A percentile compares a stretch with the other conserved stretches of the same genome.
Conservation (phyloP, 2,113 vertebrate genomes). For the Lamprotornis superbus region DNA sequence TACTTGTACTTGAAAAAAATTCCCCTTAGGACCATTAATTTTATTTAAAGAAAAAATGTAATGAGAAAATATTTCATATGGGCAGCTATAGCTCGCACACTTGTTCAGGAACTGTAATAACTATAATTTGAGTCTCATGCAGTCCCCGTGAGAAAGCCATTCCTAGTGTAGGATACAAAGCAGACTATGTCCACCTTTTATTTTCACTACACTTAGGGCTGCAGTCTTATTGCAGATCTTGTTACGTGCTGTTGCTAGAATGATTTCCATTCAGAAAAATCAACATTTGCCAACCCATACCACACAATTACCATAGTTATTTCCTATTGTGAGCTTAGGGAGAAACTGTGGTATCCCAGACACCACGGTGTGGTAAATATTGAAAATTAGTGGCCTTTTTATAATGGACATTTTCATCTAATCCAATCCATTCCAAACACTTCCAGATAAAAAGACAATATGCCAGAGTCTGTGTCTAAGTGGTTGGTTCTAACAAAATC, state of each 20-base stretch:
- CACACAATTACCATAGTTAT: conserved; percentile 59
- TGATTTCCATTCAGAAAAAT: conserved; percentile 39
- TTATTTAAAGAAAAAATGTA: conserved; percentile 23
- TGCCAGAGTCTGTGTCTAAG: background rate
- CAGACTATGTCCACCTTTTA: background rate
- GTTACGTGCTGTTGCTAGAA: conserved; percentile 4
- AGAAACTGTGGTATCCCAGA: conserved; percentile 60
- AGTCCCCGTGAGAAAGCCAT: background rate
- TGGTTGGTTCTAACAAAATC: background rate
- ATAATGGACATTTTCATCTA: conserved; percentile 35
- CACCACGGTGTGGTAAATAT: conserved; percentile 56
- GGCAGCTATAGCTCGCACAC: background rate
- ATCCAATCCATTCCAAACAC: conserved; percentile 23
- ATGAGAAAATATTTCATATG: background rate
- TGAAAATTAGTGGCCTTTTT: conserved; percentile 51
- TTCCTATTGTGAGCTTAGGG: conserved; percentile 52
- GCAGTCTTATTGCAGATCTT: background rate
- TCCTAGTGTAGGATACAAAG: background rate
- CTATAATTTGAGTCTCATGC: background rate
- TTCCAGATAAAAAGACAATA: conserved; percentile 25
- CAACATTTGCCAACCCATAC: conserved; percentile 47
- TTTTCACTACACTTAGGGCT: background rate
- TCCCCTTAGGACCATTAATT: conserved; percentile 3
- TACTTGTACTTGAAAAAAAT: background rate
- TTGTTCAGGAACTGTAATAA: conserved; percentile 29